Evolutionary conservation across 1,140 invertebrate genomes (phyloP).

Genomic region (Heliconius melpomene): DNA sequence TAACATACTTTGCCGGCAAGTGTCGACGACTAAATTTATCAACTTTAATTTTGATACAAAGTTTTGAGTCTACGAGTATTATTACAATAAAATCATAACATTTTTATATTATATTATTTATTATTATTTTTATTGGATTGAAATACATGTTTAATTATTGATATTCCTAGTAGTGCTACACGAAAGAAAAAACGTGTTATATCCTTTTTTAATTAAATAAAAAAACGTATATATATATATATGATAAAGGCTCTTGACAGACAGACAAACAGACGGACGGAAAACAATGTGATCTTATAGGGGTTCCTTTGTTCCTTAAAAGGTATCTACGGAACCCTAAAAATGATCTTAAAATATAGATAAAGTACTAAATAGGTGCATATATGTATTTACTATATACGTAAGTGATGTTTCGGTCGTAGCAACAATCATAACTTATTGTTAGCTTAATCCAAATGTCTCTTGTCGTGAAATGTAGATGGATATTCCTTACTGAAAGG

Average conservation of each 20-base stretch:
- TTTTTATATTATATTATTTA: too few species aligned
- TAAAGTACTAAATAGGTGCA: not conserved
- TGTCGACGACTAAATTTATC: not conserved
- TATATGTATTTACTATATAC: not conserved
- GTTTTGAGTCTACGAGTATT: not conserved
- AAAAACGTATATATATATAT: too few species aligned
- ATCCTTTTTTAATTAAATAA: too few species aligned
- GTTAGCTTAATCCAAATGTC: conserved; percentile 17
- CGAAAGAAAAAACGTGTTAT: too few species aligned
- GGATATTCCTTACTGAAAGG: conserved; percentile 9
- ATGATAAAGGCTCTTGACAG: too few species aligned
- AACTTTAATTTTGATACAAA: conserved; percentile 1
- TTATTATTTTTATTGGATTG: too few species aligned
- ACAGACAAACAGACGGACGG: too few species aligned
- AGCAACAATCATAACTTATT: conserved; percentile 26
- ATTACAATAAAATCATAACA: not conserved
- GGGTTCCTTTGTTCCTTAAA: too few species aligned
- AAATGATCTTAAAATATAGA: not conserved
- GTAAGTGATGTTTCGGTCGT: not conserved
- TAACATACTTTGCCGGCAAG: not conserved
- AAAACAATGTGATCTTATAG: too few species aligned
- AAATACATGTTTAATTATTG: too few species aligned
- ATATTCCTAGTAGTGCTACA: too few species aligned
- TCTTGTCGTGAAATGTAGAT: conserved; percentile 11
- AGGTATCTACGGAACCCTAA: too few species aligned